Evolutionary conservation across 2,797 vertebrate species (phyloP), one percentile per base, ranked within the genome.

Genomic region (Echeneis naucrates): DNA sequence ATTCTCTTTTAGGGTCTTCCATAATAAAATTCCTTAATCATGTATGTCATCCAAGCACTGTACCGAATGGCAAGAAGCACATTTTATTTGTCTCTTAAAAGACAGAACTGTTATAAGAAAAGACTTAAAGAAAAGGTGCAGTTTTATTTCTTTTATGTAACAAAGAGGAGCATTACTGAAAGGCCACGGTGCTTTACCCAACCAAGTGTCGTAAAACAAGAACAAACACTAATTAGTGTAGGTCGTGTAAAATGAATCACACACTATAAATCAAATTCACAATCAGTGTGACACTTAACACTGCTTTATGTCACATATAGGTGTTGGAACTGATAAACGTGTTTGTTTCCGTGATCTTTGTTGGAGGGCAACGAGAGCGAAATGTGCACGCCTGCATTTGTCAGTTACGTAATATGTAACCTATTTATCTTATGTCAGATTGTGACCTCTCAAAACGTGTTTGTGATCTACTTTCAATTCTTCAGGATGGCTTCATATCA

Each of bases 401-500:
- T 72, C 62, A 0, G 4, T 66, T 37, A 23, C 40, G 24, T 65
- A 75, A 87, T 88, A 53, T 56, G 83, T 91, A 51, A 89, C 86
- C 47, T 59, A 80, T 88, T 88, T 82, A 87, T 84, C 67, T 76
- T 2, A 2, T 4, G 35, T 8, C 44, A 78, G 81, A 87, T 86
- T 79, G 38, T 19, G 21, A 62, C 58, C 47, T 30, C 42, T n/a
- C 17, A 70, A 44, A 51, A 60, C 63, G 5, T 61, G 58, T 64
- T 57, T 72, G 54, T 37, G 27, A 47, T 55, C 40, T 38, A 14
- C 68, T 78, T 78, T 57, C n/a, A 76, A 0, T 33, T 9, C 38
- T 65, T 57, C 40, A 32, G 38, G 10, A 17, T 42, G 40, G 17
- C 6, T 53, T 0, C 30, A 7, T 42, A 27, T 24, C 47, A 64